Base-by-base conservation (phyloP, 2,888 invertebrate genomes). In the Melinopterus prodromus region DNA sequence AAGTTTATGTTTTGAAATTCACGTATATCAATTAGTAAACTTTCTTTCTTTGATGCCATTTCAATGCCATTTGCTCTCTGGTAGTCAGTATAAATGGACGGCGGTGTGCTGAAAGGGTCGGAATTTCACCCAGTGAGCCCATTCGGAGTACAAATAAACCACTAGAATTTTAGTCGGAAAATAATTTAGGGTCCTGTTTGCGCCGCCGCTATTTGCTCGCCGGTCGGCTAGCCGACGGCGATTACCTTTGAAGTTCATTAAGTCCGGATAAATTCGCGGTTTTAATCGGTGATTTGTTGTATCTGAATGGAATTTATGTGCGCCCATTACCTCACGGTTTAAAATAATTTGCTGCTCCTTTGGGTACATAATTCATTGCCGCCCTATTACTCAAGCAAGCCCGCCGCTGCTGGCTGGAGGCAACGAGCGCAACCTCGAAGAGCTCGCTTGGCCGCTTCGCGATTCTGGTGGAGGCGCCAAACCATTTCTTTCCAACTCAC, bases 241-340 rank as follows among this genome's bases (percentile, higher is more conserved):
- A 53, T 53, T 53, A 53, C 53, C 53, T 53, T 53, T 53, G 53
- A 1, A 69, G 79, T 77, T 80, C 75, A 80, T 80, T 80, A 80
- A 80, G 77, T 77, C 37, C 74, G 69, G 77, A 80, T 80, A 80
- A 80, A 80, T 80, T 80, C 72, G 79, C 79, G 79, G 79, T 80
- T 80, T 74, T 80, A 80, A 80, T 80, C 77, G 79, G 77, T 77
- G 75, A 80, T 80, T 80, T 80, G 79, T 80, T 80, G 79, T 80
- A 77, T 80, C 77, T 75, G 38, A 80, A 80, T 80, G 77, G 77
- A 77, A 80, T 80, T 80, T 80, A 80, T 80, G 74, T 37, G 79
- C 77, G 69, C 75, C 79, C 77, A 80, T 80, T 80, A 80, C 79
- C 74, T 77, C 77, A 80, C 77, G 77, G 79, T 80, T 80, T 80